phyloP scores from a whole-genome alignment of 2,797 vertebrate genomes.

The Heterohyrax brucei region DNA sequence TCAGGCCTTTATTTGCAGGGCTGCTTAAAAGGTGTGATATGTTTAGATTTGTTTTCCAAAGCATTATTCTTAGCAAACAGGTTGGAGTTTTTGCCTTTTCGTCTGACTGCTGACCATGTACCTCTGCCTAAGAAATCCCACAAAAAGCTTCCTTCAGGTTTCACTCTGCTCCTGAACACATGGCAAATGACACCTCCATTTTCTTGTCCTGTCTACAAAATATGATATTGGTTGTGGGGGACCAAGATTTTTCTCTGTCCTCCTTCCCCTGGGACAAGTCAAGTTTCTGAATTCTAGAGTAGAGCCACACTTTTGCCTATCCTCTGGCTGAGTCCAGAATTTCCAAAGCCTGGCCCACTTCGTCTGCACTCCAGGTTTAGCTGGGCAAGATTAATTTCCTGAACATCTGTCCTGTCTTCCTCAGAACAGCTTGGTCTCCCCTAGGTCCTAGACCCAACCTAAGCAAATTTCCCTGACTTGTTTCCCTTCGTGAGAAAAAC shows the following conservation, averaged over 20 bases:
- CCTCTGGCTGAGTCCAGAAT: slow-evolving; percentile 62
- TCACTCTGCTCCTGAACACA: slow-evolving; percentile 54
- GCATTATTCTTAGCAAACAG: slow-evolving; percentile 66
- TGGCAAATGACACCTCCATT: slow-evolving; percentile 61
- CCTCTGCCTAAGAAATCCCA: slow-evolving; percentile 65
- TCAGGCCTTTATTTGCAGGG: slow-evolving; percentile 66
- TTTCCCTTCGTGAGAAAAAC: slow-evolving; percentile 45
- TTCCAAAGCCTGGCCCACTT: background rate
- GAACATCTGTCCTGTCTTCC: slow-evolving; percentile 48
- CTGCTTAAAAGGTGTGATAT: slow-evolving; percentile 58
- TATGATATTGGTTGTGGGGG: slow-evolving; percentile 48
- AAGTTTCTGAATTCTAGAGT: slow-evolving; percentile 68
- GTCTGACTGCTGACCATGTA: slow-evolving; percentile 57
- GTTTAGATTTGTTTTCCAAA: slow-evolving; percentile 75
- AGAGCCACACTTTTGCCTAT: background rate
- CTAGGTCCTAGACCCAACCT: slow-evolving; percentile 48
- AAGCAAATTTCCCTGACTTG: slow-evolving; percentile 52
- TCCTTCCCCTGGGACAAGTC: slow-evolving; percentile 34
- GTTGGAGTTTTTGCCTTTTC: slow-evolving; percentile 63
- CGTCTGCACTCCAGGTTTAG: slow-evolving; percentile 29
- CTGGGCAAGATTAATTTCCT: slow-evolving; percentile 45
- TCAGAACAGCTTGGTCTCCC: slow-evolving; percentile 21
- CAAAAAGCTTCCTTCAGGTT: slow-evolving; percentile 47
- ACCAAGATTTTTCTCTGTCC: background rate
- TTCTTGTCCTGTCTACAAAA: slow-evolving; percentile 38